Base-by-base conservation (phyloP, 2,113 vertebrate species). In the Macroglossus sobrinus region DNA sequence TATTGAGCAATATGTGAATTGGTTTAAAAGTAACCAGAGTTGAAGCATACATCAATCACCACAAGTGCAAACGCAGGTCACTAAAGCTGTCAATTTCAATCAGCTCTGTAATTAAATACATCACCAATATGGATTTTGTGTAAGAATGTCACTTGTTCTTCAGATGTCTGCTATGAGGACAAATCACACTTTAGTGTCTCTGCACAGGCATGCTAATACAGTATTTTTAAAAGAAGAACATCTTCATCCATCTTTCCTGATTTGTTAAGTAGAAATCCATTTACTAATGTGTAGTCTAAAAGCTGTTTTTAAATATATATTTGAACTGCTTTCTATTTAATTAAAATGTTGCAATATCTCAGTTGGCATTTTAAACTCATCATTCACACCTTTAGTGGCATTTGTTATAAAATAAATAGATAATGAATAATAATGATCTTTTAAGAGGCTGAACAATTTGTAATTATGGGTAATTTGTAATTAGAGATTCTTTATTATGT, bases 31-130 rank as follows among this genome's bases (percentile, higher is more conserved):
- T 98, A 99, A 98, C 97, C 98, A 97, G 97, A 98, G 98, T 98
- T 98, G 98, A 98, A 98, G 97, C 98, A 97, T 97, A 94, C 98
- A 99, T 99, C 98, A 98, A 98, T 99, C 98, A 99, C 93, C 75
- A 96, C 76, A 97, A 98, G 98, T 97, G 98, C 98, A 98, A 98
- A 97, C 72, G 91, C 98, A 98, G 98, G 99, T 99, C 98, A 99
- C 98, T 89, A 97, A 93, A 97, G 91, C 98, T 99, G 99, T 98
- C 99, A 98, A 99, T 99, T 99, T 98, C 98, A 98, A 99, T 99
- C 99, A 98, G 97, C 97, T 98, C 98, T 98, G 98, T 99, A 99
- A 99, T 99, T 99, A 99, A 99, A 99, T 99, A 99, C 98, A 99
- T 98, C 98, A 98, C 98, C 98, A 98, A 98, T 99, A 99, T 99